phyloP scores from a whole-genome alignment of 2,888 invertebrate species.

The Pseudanteris insignis region DNA sequence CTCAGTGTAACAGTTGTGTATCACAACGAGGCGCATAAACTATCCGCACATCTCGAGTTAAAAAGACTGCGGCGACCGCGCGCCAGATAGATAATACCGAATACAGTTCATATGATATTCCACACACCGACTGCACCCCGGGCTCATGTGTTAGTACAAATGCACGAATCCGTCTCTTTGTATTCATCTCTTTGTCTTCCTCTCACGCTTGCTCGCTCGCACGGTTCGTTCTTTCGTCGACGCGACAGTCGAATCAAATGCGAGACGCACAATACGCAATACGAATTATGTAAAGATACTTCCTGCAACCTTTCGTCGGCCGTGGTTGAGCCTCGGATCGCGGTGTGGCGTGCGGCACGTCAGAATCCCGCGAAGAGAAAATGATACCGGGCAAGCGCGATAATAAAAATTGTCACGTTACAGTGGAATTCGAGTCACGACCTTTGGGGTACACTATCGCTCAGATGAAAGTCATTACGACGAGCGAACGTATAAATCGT shows the following conservation, averaged over 20 bases:
- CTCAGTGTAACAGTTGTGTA: slow-evolving; percentile 11
- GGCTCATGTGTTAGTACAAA: slow-evolving; percentile 1
- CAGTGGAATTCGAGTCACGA: slow-evolving; percentile 5
- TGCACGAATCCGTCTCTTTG: neutral
- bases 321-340: slow-evolving; percentile 3
- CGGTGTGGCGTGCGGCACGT: slow-evolving; percentile 9
- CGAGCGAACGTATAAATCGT: neutral
- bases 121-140: neutral
- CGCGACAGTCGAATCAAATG: slow-evolving; percentile 9
- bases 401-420: slow-evolving; percentile 7
- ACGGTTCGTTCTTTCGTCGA: no score
- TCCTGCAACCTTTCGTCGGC: slow-evolving; percentile 53
- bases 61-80: slow-evolving; percentile 9
- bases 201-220: no score
- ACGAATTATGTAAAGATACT: slow-evolving; percentile 51
- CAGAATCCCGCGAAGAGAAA: slow-evolving; percentile 1
- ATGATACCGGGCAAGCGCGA: slow-evolving; percentile 2
- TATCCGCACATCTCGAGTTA: slow-evolving; percentile 2
- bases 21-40: slow-evolving; percentile 11
- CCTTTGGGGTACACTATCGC: neutral
- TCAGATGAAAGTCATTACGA: slow-evolving; percentile 3
- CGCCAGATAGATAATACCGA: slow-evolving; percentile 4
- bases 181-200: neutral
- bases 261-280: slow-evolving; percentile 18
- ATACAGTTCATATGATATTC: slow-evolving; percentile 7